Conservation (phyloP, 2,888 invertebrate genomes). For the Eretmocerus hayati region DNA sequence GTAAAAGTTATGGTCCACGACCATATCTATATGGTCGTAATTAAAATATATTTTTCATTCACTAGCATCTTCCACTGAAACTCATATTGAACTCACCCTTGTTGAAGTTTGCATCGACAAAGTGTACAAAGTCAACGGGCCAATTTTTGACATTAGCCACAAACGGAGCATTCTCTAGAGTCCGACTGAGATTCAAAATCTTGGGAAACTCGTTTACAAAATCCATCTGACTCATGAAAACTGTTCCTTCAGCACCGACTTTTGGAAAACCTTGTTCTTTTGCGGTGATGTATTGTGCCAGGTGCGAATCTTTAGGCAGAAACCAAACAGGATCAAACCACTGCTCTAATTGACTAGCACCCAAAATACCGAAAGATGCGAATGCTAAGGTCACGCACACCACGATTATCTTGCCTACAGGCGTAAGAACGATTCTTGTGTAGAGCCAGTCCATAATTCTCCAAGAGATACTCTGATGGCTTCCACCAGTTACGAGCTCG, state of each 20-base stretch:
- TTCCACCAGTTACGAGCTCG: constrained; percentile 51
- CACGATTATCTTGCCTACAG: constrained; percentile 59
- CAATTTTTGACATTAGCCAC: constrained; percentile 55
- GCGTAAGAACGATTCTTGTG: constrained; percentile 59
- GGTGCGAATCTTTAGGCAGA: constrained; percentile 63
- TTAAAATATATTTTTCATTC: not conserved
- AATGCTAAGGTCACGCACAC: constrained; percentile 55
- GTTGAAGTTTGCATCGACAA: constrained; percentile 54
- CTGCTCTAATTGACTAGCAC: constrained; percentile 61
- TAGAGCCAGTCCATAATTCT: constrained; percentile 56
- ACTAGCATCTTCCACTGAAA: no score
- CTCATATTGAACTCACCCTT: constrained; percentile 46
- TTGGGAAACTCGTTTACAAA: constrained; percentile 57
- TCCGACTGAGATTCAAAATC: constrained; percentile 52
- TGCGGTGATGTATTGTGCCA: constrained; percentile 55
- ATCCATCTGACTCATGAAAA: constrained; percentile 61
- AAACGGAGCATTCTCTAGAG: constrained; percentile 52
- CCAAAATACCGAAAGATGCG: constrained; percentile 57
- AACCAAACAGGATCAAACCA: constrained; percentile 77
- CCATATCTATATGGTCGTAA: no score
- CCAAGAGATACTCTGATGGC: constrained; percentile 52
- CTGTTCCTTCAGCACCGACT: constrained; percentile 56
- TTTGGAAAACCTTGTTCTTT: constrained; percentile 59
- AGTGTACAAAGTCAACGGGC: constrained; percentile 60
- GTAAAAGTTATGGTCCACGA: no score